phyloP scores from a whole-genome alignment of 2,888 invertebrate species.

The Luperina nickerlii region DNA sequence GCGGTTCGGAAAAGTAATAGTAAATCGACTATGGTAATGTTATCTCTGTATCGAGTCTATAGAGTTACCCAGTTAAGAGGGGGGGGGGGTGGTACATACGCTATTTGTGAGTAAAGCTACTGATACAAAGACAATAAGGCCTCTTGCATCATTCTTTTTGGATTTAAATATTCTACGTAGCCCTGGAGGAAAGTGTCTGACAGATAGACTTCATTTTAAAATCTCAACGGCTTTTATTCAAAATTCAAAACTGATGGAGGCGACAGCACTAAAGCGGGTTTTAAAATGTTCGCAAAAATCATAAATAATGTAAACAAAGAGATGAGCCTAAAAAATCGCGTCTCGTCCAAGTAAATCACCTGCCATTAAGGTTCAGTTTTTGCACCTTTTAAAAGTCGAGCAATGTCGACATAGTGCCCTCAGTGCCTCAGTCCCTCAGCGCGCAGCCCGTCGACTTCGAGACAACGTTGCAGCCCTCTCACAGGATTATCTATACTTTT shows the following conservation, averaged over 20 bases:
- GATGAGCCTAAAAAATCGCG: constrained; percentile 3
- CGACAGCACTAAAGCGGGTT: background rate
- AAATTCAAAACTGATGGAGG: background rate
- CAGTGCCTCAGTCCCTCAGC: constrained; percentile 48
- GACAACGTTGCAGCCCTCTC: constrained; percentile 71
- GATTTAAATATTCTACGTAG: no score
- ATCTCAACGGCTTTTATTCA: background rate
- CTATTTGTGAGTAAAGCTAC: no score
- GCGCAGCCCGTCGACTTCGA: constrained; percentile 66
- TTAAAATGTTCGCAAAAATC: constrained; percentile 2
- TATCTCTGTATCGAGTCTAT: no score
- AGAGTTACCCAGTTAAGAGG: no score
- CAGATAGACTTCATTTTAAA: background rate
- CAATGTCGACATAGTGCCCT: constrained; percentile 56
- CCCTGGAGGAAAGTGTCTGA: background rate
- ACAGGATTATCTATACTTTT: constrained; percentile 67
- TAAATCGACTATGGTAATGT: no score
- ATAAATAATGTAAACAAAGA: constrained; percentile 13
- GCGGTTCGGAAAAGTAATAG: no score
- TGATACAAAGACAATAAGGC: no score
- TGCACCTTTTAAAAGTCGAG: constrained; percentile 46
- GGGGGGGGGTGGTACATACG: no score
- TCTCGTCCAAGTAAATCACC: constrained; percentile 31
- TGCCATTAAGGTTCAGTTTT: constrained; percentile 33
- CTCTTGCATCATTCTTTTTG: no score